Conservation (phyloP, 2,888 invertebrate species). For the Branchipolynoe longqiensis region DNA sequence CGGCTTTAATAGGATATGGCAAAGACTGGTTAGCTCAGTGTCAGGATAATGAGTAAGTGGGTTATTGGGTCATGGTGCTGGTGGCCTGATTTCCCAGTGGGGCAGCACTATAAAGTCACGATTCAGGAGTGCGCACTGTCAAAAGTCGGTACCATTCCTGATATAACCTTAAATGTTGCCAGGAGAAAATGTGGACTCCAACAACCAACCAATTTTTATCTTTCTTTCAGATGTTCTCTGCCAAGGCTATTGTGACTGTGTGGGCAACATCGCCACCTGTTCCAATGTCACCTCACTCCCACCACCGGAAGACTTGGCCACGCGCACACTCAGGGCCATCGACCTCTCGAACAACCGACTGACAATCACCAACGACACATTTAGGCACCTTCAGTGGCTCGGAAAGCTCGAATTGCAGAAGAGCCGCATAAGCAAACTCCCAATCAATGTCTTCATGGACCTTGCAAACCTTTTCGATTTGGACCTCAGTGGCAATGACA, state of each 20-base stretch:
- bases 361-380: neutral
- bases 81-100: too few relatives aligned
- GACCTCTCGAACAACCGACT: neutral
- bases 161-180: too few relatives aligned
- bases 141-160: too few relatives aligned
- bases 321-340: neutral
- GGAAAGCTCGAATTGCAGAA: constrained; percentile 47
- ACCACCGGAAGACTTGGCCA: neutral
- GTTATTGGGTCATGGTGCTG: too few relatives aligned
- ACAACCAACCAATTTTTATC: neutral
- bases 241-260: neutral
- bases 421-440: constrained; percentile 16
- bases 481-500: constrained; percentile 55
- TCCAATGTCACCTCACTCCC: neutral
- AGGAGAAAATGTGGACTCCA: too few relatives aligned
- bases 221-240: constrained; percentile 25
- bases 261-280: constrained; percentile 7
- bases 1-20: too few relatives aligned
- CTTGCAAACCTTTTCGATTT: constrained; percentile 55
- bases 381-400: constrained; percentile 33
- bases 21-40: too few relatives aligned
- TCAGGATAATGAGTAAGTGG: too few relatives aligned
- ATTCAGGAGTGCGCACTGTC: too few relatives aligned
- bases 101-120: too few relatives aligned
- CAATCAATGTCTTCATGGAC: constrained; percentile 16